Conservation (phyloP, 1,140 invertebrate genomes). For the Stegodyphus mimosarum region DNA sequence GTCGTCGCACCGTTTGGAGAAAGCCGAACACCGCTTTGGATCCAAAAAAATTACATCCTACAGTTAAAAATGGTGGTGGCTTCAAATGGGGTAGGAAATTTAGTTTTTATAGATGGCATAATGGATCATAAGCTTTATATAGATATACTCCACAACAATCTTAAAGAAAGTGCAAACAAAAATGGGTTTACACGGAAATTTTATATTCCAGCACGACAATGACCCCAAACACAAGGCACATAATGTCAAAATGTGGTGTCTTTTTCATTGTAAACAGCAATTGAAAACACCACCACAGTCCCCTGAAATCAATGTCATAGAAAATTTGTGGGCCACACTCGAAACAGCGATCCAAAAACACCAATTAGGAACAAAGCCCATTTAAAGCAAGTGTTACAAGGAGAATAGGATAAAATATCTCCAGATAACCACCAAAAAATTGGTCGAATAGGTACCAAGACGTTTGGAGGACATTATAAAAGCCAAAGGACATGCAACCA, state of each 20-base stretch:
- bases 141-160: too few relatives aligned
- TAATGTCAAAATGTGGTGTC: too few relatives aligned
- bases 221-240: too few relatives aligned
- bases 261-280: too few relatives aligned
- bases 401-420: not conserved
- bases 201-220: too few relatives aligned
- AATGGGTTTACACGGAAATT: too few relatives aligned
- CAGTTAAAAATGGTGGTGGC: not conserved
- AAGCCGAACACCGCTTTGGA: not conserved
- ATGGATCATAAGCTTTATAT: too few relatives aligned
- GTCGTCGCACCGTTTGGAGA: not conserved
- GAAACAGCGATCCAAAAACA: not conserved
- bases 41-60: not conserved
- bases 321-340: not conserved
- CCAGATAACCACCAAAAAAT: conserved; percentile 2
- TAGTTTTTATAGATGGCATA: too few relatives aligned
- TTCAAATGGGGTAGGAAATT: too few relatives aligned
- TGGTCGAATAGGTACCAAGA: conserved; percentile 16
- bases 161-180: too few relatives aligned
- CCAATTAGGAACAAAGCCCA: not conserved
- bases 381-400: not conserved
- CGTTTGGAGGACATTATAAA: conserved; percentile 14
- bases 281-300: not conserved
- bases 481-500: not conserved
- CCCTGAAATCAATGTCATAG: not conserved